Evolutionary conservation across 2,888 invertebrate genomes (phyloP).

Genomic region (Limenitis arthemis): DNA sequence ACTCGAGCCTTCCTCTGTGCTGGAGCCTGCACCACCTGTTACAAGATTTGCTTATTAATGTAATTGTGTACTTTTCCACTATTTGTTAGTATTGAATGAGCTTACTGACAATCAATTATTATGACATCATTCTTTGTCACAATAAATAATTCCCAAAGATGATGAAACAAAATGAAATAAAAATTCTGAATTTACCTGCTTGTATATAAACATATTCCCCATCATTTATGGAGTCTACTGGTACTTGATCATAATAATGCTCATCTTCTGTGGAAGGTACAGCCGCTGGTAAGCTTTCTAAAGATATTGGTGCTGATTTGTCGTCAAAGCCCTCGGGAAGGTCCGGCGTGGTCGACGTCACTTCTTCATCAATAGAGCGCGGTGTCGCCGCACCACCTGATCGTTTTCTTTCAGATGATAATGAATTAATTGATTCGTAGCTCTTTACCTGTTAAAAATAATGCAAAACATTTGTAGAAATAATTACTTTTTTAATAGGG

Average conservation of each 20-base stretch:
- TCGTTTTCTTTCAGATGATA: slow-evolving; percentile 73
- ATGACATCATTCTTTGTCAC: background rate
- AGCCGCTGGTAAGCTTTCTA: slow-evolving; percentile 55
- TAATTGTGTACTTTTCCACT: background rate
- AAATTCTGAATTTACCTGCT: slow-evolving; percentile 64
- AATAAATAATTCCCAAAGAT: too few relatives aligned
- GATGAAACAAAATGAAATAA: too few relatives aligned
- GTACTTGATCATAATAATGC: slow-evolving; percentile 82
- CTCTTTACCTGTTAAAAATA: slow-evolving; percentile 69
- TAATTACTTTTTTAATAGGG: too few relatives aligned
- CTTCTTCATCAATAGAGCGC: slow-evolving; percentile 62
- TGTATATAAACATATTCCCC: slow-evolving; percentile 85
- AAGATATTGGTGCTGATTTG: slow-evolving; percentile 56
- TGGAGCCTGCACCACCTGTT: slow-evolving; percentile 72
- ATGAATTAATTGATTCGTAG: slow-evolving; percentile 75
- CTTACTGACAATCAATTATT: background rate
- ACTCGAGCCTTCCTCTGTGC: slow-evolving; percentile 76
- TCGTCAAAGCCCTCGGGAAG: slow-evolving; percentile 48
- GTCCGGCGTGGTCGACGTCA: slow-evolving; percentile 54
- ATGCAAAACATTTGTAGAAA: background rate
- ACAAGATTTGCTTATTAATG: background rate
- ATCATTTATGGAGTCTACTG: slow-evolving; percentile 72
- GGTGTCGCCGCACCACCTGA: slow-evolving; percentile 68
- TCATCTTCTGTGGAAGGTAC: slow-evolving; percentile 66
- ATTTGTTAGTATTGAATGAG: background rate